Percentiles rank a stretch among this genome's conserved stretches.
These are phyloP conservation scores for Abscondita cerata DNA, from an alignment of 2,888 invertebrate species.

Conservation along the genomic window DNA sequence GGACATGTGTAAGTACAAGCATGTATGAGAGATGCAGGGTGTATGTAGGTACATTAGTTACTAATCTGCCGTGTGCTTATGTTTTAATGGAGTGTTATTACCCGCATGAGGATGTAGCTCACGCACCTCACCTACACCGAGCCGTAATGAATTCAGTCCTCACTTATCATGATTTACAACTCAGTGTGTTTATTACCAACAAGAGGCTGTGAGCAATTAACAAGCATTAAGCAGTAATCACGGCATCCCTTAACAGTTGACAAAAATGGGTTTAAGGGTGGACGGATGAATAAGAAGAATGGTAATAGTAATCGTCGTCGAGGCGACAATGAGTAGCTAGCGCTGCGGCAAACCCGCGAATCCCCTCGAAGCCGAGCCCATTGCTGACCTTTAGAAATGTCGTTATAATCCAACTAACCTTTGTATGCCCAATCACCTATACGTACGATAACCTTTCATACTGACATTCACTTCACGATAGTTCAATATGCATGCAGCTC, in stretches of 20 bases:
- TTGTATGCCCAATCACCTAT: conserved; percentile 49
- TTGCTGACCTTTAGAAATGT: conserved; percentile 46
- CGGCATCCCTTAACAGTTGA: conserved; percentile 38
- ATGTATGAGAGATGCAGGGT: conserved; percentile 24
- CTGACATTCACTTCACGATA: conserved; percentile 43
- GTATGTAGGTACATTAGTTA: conserved; percentile 47
- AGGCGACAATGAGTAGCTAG: conserved; percentile 37
- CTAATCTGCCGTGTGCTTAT: conserved; percentile 51
- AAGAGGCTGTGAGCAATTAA: conserved; percentile 48
- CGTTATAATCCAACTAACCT: conserved; percentile 42
- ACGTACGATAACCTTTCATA: conserved; percentile 47
- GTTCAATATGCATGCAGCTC: conserved; percentile 15
- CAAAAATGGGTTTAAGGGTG: conserved; percentile 35
- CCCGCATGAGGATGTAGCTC: conserved; percentile 45
- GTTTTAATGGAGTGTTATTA: conserved; percentile 52
- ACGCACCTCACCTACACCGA: conserved; percentile 40
- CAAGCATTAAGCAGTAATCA: conserved; percentile 49
- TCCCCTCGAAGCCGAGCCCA: conserved; percentile 19
- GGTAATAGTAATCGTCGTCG: conserved; percentile 38
- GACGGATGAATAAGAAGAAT: conserved; percentile 21
- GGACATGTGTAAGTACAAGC: conserved; percentile 28
- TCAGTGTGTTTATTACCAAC: conserved; percentile 48
- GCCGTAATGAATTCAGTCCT: conserved; percentile 40
- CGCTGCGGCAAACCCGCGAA: conserved; percentile 29
- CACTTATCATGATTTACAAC: conserved; percentile 47